These are phyloP conservation scores for Elanoides forficatus DNA, from an alignment of 2,113 vertebrate species.

Conservation along the genomic window DNA sequence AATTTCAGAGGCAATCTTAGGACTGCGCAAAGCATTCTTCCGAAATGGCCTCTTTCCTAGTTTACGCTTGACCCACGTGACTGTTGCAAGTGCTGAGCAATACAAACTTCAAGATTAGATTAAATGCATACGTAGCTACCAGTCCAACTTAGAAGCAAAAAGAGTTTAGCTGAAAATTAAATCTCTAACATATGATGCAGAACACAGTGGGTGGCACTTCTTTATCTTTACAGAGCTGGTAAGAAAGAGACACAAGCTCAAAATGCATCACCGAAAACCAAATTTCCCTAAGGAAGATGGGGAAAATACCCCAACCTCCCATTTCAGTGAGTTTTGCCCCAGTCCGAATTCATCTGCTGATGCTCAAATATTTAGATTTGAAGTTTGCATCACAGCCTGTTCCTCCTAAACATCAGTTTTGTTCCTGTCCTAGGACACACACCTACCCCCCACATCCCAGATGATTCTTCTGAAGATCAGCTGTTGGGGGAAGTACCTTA, in stretches of 20 bases:
- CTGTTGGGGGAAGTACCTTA: not conserved
- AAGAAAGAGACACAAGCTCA: not conserved
- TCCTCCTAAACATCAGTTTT: not conserved
- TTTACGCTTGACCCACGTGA: not conserved
- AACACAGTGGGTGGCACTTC: not conserved
- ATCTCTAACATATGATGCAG: not conserved
- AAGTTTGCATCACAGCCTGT: not conserved
- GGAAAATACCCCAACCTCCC: not conserved
- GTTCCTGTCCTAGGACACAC: not conserved
- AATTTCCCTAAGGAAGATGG: not conserved
- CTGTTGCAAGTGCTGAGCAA: not conserved
- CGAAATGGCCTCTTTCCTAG: not conserved
- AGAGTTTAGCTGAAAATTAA: not conserved
- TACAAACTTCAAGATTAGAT: not conserved
- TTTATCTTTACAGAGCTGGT: not conserved
- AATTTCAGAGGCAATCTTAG: not conserved
- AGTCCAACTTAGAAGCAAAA: not conserved
- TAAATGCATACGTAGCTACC: not conserved
- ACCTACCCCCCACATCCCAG: not conserved
- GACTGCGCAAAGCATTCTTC: not conserved
- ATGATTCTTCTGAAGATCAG: not conserved
- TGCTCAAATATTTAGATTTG: not conserved
- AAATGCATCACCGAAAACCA: not conserved
- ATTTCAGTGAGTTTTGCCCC: not conserved
- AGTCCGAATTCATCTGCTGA: not conserved